Base-by-base conservation (phyloP, 2,888 invertebrate species). In the Macrophya annulata region DNA sequence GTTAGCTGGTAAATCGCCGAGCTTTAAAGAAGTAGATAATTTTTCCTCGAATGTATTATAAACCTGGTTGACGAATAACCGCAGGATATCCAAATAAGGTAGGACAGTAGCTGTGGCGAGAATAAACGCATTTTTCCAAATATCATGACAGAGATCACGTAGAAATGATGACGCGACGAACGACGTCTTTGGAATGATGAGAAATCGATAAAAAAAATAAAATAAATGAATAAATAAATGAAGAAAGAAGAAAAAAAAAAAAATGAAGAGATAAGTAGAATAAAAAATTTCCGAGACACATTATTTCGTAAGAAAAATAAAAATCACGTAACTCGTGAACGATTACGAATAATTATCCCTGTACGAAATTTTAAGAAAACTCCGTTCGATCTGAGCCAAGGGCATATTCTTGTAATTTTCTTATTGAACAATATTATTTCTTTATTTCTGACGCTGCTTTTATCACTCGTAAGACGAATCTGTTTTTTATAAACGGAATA, bases 61-160 rank as follows among this genome's bases (percentile, higher is more conserved):
- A 81, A 40, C 9, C 72, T 74, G n/a, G 10, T 74, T 68, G 65
- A 62, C 21, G 21, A 65, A 31, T 43, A 31, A 65, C 45, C 48
- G n/a, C 43, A 37, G 43, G 43, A 31, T 51, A 15, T 21, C 68
- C 68, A 83, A 68, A 83, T 83, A 83, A 51, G 82, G 82, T 10
- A 17, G 65, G 81, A 59, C 12, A 37, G 43, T 31, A 45, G 79
- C 37, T 40, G 59, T 65, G n/a, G 83, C 68, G 68, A 45, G 83
- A 68, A 83, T 68, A 25, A 51, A 83, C 68, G 31, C 31, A 83
- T 48, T 83, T 83, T 83, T 83, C 68, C 83, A 83, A 83, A 68
- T 68, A 68, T 48, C 71, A 48, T 83, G 48, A 45, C 43, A 74
- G n/a, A 45, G 45, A 74, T 51, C 17, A 51, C 21, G 31, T n/a